Evolutionary conservation across 2,113 vertebrate species (phyloP), one percentile per base, ranked within the genome.

Genomic region (Rhagologus leucostigma): DNA sequence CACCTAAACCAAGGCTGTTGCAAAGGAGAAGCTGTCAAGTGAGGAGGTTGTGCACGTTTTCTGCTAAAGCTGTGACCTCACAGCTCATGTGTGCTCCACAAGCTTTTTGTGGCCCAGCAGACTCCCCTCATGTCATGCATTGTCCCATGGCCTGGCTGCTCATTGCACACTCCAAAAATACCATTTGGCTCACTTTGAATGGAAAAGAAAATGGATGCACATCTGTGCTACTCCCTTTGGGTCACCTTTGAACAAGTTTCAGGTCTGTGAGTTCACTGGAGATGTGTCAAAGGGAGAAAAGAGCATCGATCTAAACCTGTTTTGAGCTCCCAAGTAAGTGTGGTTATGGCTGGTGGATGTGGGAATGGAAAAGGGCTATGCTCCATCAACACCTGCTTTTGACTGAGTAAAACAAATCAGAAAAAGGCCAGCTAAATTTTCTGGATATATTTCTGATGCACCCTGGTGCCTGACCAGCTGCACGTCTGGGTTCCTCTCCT

Each of bases 91-190:
- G 11, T 76, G 24, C 10, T 30, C 53, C 13, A 6, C 19, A 37
- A 65, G 37, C 10, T 60, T 84, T 50, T 37, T 0, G 0, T 44
- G 63, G 14, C n/a, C 1, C 2, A 86, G 53, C 23, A 47, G 44
- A 37, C 46, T 60, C 13, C 9, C 5, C 16, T 74, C 33, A 13
- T 8, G 3, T 37, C 3, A 5, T 3, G 1, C 4, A 2, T 42
- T 55, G 23, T 27, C 39, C 49, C 1, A 0, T 42, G 68, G 33
- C 23, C 35, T 86, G 86, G 35, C 35, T 89, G 63, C 30, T 79
- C 27, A 6, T 9, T 88, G 35, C 41, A 55, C 2, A 3, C 44
- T 69, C 33, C 37, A 52, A 56, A 92, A 92, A 59, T 24, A 9
- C 1, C 7, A 33, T 63, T 41, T 71, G 24, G 10, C 17, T 81